phyloP scores from a whole-genome alignment of 2,888 invertebrate genomes.

The Tigriopus californicus region DNA sequence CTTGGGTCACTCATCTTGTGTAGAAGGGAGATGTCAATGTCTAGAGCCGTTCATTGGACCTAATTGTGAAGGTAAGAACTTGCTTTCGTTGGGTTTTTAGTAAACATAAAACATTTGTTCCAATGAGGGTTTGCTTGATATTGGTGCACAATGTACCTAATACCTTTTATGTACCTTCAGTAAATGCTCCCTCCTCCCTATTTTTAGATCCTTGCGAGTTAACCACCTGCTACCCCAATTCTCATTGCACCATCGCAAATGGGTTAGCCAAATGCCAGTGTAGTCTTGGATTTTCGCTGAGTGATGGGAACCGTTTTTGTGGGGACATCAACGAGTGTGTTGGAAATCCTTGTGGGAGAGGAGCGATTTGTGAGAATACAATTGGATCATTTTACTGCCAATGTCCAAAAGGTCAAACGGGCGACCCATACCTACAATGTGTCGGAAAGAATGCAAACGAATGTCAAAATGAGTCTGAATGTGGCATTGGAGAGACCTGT shows the following conservation, averaged over 20 bases:
- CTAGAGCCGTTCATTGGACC: conserved; percentile 79
- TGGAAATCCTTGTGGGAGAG: conserved; percentile 55
- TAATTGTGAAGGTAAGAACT: conserved; percentile 76
- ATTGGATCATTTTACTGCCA: conserved; percentile 69
- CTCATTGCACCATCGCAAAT: conserved; percentile 67
- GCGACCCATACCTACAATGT: conserved; percentile 56
- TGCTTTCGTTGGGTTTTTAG: too few species aligned
- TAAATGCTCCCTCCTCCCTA: conserved; percentile 22
- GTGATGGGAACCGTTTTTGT: conserved; percentile 46
- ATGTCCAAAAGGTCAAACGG: conserved; percentile 46
- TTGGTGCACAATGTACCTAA: too few species aligned
- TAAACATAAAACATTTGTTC: too few species aligned
- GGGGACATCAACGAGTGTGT: conserved; percentile 75
- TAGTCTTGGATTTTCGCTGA: conserved; percentile 56
- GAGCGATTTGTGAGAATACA: conserved; percentile 72
- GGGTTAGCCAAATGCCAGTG: conserved; percentile 68
- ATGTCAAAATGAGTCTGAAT: conserved; percentile 54
- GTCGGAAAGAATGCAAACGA: conserved; percentile 35
- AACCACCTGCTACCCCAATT: conserved; percentile 61
- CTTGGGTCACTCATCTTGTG: conserved; percentile 74
- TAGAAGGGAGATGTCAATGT: conserved; percentile 51
- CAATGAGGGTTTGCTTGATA: too few species aligned
- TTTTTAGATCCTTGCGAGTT: conserved; percentile 70
- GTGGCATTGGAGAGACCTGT: conserved; percentile 67
- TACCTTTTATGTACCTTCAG: too few species aligned